Evolutionary conservation across 1,140 invertebrate genomes (phyloP), one percentile per base, ranked within the genome.

Genomic region (Brachionus angularis): DNA sequence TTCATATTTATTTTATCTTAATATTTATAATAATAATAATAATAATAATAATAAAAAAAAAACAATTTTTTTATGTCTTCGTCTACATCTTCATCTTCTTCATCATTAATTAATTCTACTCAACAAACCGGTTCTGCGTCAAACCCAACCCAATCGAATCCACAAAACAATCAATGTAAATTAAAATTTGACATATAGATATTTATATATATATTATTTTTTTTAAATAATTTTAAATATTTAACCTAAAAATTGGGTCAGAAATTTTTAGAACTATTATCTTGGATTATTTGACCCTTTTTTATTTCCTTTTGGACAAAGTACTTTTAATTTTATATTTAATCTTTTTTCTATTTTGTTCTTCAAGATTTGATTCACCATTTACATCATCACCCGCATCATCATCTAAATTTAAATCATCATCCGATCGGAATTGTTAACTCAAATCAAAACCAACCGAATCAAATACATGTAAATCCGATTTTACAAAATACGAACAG

Each of bases 361-460:
- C n/a, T n/a, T n/a, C n/a, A 29, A 58, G 53, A 58, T 58, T 39
- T 58, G n/a, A 58, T 58, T 21, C 47, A 50, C 23, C 47, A 50
- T 23, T 29, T 64, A n/a, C 61, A 64, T 46, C 61, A 64, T 29
- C 61, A n/a, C n/a, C n/a, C n/a, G n/a, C n/a, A 64, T 64, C 61
- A 46, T 46, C 23, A 34, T 2, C 23, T 64, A 12, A 44, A 64
- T 18, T 12, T 46, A 18, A 44, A 64, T 21, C 44, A 64, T 27
- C 61, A 64, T 18, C 61, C 39, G 2, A 64, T 46, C 18, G 61
- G 39, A 14, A 64, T 64, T 36, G 44, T 31, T 46, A 44, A 25
- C 12, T 58, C 53, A 2, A 58, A 36, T 36, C n/a, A n/a, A n/a
- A n/a, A n/a, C n/a, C n/a, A n/a, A n/a, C n/a, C n/a, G n/a, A n/a